Base-by-base conservation (phyloP, 2,797 vertebrate species). In the Poeciliopsis turneri region DNA sequence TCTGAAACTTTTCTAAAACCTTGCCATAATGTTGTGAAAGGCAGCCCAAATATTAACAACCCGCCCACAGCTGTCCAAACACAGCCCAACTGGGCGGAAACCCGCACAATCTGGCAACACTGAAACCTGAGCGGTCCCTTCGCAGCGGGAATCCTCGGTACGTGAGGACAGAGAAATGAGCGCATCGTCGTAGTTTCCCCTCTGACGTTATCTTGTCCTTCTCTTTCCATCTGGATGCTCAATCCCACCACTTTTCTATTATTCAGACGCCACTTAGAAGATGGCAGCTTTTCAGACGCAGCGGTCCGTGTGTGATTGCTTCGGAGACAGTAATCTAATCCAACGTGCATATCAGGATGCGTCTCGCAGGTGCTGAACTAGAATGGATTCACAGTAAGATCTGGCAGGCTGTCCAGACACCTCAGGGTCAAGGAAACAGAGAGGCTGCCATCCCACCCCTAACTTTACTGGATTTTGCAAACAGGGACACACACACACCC, bases 311-410 rank as follows among this genome's bases (percentile, higher is more conserved):
- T 72, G 72, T 79, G 61, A 12, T 66, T 59, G 70, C 46, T 78
- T 73, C 33, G 6, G 68, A 51, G 73, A 78, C 82, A 85, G 69
- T 86, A 89, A 91, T 90, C 83, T 77, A 91, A 91, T 93, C 85
- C 89, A 85, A 83, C 82, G 87, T 73, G 79, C 76, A 88, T 83
- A 84, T 92, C 86, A 81, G 83, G 79, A 45, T 73, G 88, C 81
- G 84, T 81, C 80, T 91, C 30, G 20, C 78, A 89, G 83, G 75
- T 84, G 80, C 78, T 75, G 81, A 90, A 92, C 87, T 89, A 79
- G 12, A 84, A 72, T 75, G 72, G 74, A 75, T 87, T 89, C 80
- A 79, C 81, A 79, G 83, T 75, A n/a, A 77, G 33, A 74, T 78
- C 82, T 82, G 33, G 45, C 33, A 45, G 28, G 33, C 16, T 75